These are phyloP conservation scores for Rafetus swinhoei DNA, from an alignment of 2,113 vertebrate genomes.

Conservation along the genomic window DNA sequence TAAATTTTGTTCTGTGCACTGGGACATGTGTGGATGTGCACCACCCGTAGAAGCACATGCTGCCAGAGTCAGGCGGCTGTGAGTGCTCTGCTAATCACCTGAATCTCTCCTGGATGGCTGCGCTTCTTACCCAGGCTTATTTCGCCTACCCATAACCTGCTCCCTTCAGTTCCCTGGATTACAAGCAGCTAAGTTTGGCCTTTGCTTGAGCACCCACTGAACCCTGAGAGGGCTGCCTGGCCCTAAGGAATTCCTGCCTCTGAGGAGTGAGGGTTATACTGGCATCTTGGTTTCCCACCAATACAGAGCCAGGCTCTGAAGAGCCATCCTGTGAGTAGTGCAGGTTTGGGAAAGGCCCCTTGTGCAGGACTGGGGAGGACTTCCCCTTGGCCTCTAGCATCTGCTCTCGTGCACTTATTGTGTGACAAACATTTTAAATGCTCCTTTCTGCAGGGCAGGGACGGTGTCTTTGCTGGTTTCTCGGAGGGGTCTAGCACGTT, in stretches of 20 bases:
- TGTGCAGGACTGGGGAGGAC: neutral
- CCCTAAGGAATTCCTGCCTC: neutral
- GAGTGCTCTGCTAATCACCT: too few species aligned
- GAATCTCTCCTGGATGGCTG: too few species aligned
- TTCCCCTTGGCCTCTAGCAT: neutral
- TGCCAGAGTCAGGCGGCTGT: too few species aligned
- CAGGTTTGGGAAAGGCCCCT: neutral
- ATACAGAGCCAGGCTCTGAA: neutral
- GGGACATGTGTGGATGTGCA: too few species aligned
- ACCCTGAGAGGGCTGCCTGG: neutral
- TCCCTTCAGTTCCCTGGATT: neutral
- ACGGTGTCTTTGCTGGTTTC: neutral
- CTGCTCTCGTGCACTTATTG: neutral
- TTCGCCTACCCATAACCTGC: neutral
- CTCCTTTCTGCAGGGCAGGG: neutral
- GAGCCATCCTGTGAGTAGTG: neutral
- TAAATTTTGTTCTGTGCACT: too few species aligned
- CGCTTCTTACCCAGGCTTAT: neutral
- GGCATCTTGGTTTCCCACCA: neutral
- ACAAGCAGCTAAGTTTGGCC: neutral
- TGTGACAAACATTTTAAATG: neutral
- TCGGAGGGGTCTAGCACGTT: neutral
- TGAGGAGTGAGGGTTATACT: neutral
- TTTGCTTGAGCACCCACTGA: neutral
- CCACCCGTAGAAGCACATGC: too few species aligned